Conservation (phyloP, 1,140 invertebrate genomes). For the Doryteuthis pealeii region DNA sequence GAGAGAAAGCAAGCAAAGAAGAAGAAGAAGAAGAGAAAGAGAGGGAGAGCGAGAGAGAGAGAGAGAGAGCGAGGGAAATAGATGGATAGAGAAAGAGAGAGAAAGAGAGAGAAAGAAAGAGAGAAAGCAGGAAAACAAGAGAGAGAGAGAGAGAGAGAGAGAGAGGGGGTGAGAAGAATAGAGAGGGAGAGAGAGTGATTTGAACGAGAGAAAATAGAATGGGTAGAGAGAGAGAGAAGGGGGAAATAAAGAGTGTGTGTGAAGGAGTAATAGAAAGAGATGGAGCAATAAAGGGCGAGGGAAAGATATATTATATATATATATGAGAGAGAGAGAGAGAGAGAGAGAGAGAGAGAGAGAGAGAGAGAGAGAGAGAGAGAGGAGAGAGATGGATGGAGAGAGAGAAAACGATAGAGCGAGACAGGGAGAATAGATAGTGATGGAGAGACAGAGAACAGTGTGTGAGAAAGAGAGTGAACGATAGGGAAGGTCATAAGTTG, state of each 20-base stretch:
- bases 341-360: neutral
- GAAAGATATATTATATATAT: too few species aligned
- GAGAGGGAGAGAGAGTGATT: neutral
- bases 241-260: constrained; percentile 8
- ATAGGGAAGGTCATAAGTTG: too few species aligned
- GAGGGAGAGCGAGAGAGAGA: too few species aligned
- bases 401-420: neutral
- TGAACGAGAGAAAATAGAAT: too few species aligned
- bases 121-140: constrained; percentile 1
- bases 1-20: too few species aligned
- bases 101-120: neutral
- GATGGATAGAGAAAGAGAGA: too few species aligned
- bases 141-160: constrained; percentile 4
- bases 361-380: neutral
- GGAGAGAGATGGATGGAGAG: too few species aligned
- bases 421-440: neutral
- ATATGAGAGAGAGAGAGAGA: neutral
- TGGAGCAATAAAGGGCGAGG: neutral
- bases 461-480: too few species aligned
- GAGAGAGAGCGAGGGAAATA: too few species aligned
- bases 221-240: neutral
- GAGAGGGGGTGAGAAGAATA: neutral
- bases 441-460: constrained; percentile 16
- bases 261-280: neutral
- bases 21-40: too few species aligned